Evolutionary conservation across 2,888 invertebrate genomes (phyloP), one percentile per base, ranked within the genome.

Genomic region (Criorhina ranunculi): DNA sequence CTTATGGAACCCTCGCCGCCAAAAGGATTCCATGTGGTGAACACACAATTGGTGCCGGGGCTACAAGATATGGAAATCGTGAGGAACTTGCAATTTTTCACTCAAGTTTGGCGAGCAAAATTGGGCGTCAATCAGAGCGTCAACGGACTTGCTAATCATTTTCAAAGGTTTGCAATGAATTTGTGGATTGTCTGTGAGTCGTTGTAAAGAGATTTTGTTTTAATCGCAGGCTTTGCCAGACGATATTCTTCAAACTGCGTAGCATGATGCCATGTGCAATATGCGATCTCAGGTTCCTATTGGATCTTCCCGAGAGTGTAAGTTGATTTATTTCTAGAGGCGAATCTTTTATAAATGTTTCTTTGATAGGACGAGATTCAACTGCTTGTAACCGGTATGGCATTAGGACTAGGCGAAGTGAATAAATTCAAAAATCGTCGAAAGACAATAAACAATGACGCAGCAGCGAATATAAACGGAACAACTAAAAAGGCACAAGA

Each of bases 201-300:
- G 9, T 33, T 31, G 9, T n/a, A n/a, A n/a, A 17, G 12, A 12
- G 11, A 0, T 67, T 60, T 66, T 24, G 59, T 79, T 72, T 53
- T 81, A 72, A 86, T 87, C 87, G 35, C 67, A 93, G 94, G 87
- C 92, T 95, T 64, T 90, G 95, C 31, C 94, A 95, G 93, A 95
- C 95, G 83, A 95, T 98, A 59, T 96, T 95, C 89, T 98, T 98
- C 92, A 98, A 98, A 92, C 93, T 98, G 88, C 94, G 98, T 9
- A 94, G 96, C 11, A 95, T 98, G 95, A 95, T 95, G 82, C 98
- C 98, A 0, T 97, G 97, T 91, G 96, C 97, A 12, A 93, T 98
- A 15, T 95, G 96, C 86, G 95, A 96, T 90, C 92, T 98, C 33
- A 93, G 95, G 88, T 97, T 98, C 91, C 94, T 95, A 83, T 94